phyloP scores from a whole-genome alignment of 2,888 invertebrate genomes.

The Exocentrus adspersus region DNA sequence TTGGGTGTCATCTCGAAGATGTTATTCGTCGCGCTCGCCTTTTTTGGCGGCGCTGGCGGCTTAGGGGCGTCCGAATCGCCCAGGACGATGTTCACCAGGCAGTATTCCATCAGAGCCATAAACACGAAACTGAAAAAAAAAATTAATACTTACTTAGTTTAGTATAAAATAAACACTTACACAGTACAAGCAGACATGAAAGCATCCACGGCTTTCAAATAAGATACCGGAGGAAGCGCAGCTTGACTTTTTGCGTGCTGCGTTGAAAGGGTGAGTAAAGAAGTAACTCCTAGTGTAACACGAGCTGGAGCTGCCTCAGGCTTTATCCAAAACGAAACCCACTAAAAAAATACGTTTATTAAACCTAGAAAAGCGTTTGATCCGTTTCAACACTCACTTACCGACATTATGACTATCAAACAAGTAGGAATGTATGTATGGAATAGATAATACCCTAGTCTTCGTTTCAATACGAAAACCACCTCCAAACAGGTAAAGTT shows the following conservation, averaged over 20 bases:
- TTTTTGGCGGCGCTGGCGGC: constrained; percentile 66
- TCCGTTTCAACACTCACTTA: no score
- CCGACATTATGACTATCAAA: constrained; percentile 94
- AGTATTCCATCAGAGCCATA: constrained; percentile 94
- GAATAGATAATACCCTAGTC: constrained; percentile 91
- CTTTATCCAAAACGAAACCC: constrained; percentile 96
- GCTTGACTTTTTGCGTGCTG: constrained; percentile 95
- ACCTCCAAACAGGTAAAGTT: constrained; percentile 94
- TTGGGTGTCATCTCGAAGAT: constrained; percentile 67
- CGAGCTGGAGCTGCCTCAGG: constrained; percentile 94
- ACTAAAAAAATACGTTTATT: constrained; percentile 68
- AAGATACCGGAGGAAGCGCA: constrained; percentile 92
- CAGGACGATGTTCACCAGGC: constrained; percentile 85
- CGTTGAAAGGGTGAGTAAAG: constrained; percentile 86
- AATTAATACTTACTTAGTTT: constrained; percentile 10
- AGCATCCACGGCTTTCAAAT: constrained; percentile 90
- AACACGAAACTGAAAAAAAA: constrained; percentile 78
- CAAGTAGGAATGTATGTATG: constrained; percentile 95
- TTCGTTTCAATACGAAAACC: constrained; percentile 86
- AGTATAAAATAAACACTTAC: constrained; percentile 63
- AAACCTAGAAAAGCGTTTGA: no score
- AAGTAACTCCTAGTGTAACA: constrained; percentile 92
- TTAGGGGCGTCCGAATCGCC: constrained; percentile 75
- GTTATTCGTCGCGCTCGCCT: constrained; percentile 63
- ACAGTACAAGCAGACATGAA: constrained; percentile 94